Conservation (phyloP, 2,888 invertebrate species). For the Coecobrya sp. region DNA sequence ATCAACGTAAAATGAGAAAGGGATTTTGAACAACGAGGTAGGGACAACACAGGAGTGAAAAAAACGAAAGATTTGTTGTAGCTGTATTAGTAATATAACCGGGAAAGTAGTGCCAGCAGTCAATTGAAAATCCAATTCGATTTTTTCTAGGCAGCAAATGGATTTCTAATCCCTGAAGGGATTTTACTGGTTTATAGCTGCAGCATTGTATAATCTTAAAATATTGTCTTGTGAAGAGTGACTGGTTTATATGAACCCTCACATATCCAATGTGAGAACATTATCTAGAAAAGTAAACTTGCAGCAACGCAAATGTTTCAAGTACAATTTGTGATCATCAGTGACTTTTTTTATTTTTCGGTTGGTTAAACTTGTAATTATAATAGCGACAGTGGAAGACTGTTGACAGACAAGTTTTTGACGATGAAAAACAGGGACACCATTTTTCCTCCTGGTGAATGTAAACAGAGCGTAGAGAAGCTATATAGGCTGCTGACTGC, state of each 20-base stretch:
- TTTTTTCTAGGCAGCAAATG: conserved; percentile 9
- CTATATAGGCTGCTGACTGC: background rate
- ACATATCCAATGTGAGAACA: background rate
- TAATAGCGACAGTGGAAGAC: background rate
- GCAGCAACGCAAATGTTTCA: no score
- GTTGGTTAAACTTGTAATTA: conserved; percentile 23
- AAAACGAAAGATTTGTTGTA: background rate
- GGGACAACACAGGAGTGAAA: conserved; percentile 3
- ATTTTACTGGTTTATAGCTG: background rate
- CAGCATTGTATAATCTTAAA: conserved; percentile 16
- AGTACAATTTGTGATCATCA: background rate
- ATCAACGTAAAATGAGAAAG: conserved; percentile 17
- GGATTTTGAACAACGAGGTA: background rate
- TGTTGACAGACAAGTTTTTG: conserved; percentile 36
- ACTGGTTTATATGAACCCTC: background rate
- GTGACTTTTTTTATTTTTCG: conserved; percentile 25
- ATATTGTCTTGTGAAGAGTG: background rate
- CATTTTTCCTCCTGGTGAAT: conserved; percentile 6
- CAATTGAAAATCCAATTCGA: conserved; percentile 50
- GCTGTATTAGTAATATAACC: background rate
- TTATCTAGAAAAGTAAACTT: background rate
- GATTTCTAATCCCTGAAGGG: conserved; percentile 38
- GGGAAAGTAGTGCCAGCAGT: conserved; percentile 22
- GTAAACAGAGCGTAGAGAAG: conserved; percentile 14
- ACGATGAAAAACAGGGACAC: conserved; percentile 35